Percentiles rank a stretch among this genome's conserved stretches.
These are phyloP conservation scores for Hetaerina americana DNA, from an alignment of 1,140 invertebrate genomes.

Conservation along the genomic window DNA sequence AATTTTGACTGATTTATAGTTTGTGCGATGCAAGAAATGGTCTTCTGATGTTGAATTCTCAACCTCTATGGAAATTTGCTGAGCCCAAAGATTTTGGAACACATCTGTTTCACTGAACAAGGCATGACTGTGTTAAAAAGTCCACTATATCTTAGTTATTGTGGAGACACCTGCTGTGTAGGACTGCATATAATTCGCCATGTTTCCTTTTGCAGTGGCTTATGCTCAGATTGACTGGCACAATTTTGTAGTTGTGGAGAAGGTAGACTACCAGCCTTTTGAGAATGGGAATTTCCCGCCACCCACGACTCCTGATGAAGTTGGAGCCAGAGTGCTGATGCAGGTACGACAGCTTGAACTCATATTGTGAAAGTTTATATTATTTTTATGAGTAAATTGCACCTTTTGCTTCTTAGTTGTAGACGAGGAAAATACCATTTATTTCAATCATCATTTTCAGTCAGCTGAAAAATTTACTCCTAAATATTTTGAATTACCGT, in stretches of 20 bases:
- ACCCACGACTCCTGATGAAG: conserved; percentile 92
- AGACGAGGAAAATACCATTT: conserved; percentile 22
- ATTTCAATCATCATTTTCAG: conserved; percentile 2
- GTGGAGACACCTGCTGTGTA: too few species aligned
- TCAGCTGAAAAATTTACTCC: not conserved
- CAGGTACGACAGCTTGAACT: conserved; percentile 44
- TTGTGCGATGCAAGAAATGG: too few species aligned
- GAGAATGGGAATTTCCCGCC: conserved; percentile 93
- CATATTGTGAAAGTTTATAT: conserved; percentile 15
- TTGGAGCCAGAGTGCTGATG: conserved; percentile 83
- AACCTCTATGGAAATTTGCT: too few species aligned
- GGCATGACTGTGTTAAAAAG: too few species aligned
- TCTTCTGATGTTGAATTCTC: too few species aligned
- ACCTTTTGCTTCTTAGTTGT: conserved; percentile 18
- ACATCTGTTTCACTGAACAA: too few species aligned
- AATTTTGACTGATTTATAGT: too few species aligned
- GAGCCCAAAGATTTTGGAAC: too few species aligned
- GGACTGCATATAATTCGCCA: too few species aligned
- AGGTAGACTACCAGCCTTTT: conserved; percentile 95
- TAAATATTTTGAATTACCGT: conserved; percentile 9
- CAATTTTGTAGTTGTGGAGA: conserved; percentile 99
- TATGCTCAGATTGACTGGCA: conserved; percentile 99
- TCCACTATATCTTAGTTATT: too few species aligned
- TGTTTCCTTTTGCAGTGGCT: conserved; percentile 45
- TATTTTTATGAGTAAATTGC: too few species aligned